A percentile compares a stretch with the other conserved stretches of the same genome.
These are phyloP conservation scores for Bellardia bayeri DNA, from an alignment of 2,888 invertebrate species.

Conservation along the genomic window DNA sequence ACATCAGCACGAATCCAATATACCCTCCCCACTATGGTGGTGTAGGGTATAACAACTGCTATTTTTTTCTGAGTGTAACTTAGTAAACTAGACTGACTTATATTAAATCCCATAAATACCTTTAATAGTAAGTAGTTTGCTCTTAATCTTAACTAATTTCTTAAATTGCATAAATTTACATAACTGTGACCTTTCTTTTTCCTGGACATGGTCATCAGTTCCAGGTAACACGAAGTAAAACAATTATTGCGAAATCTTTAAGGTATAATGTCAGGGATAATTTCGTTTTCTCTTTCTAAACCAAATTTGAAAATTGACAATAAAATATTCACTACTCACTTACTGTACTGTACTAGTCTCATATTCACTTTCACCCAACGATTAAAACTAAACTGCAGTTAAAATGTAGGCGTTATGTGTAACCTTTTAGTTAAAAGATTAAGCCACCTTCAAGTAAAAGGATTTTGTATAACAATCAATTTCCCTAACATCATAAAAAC, in stretches of 20 bases:
- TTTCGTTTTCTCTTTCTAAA: conserved; percentile 43
- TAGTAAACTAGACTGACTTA: background rate
- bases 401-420: conserved; percentile 61
- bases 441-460: conserved; percentile 37
- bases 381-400: conserved; percentile 14
- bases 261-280: conserved; percentile 32
- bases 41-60: no score
- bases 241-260: background rate
- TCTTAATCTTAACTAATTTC: background rate
- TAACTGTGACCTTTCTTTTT: background rate
- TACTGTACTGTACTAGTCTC: background rate
- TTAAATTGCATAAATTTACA: conserved; percentile 37
- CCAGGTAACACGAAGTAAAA: background rate
- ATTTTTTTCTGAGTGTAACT: no score
- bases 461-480: conserved; percentile 31
- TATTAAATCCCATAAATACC: background rate
- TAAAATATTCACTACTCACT: background rate
- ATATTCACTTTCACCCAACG: background rate
- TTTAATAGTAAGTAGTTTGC: background rate
- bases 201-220: background rate
- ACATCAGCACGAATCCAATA: no score
- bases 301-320: background rate
- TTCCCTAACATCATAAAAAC: background rate
- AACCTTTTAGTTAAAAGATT: conserved; percentile 67
- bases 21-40: no score